Percentiles rank a stretch among this genome's conserved stretches.
Evolutionary conservation across 2,888 invertebrate species (phyloP).

Genomic region (Alentia gelatinosa): DNA sequence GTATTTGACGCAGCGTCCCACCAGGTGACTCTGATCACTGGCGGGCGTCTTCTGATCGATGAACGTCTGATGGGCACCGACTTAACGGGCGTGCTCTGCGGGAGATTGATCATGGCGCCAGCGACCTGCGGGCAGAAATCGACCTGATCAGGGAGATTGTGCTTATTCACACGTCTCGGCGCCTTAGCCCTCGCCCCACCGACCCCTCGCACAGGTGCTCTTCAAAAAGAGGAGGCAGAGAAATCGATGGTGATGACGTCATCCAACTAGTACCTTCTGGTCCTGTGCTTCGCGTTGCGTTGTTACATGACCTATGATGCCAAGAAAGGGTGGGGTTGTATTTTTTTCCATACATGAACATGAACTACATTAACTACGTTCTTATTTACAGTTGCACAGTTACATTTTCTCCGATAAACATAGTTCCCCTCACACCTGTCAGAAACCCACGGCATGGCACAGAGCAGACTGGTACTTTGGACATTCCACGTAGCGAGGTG

Average conservation of each 20-base stretch:
- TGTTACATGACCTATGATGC: background rate
- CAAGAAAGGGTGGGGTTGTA: background rate
- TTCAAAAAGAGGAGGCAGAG: background rate
- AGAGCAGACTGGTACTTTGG: too few relatives aligned
- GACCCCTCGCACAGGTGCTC: background rate
- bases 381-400: too few relatives aligned
- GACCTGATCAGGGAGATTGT: slow-evolving; percentile 33
- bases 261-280: background rate
- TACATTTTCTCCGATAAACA: too few relatives aligned
- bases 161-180: background rate
- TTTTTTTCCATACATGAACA: background rate
- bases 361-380: too few relatives aligned
- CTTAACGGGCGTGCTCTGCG: background rate
- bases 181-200: background rate
- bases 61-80: background rate
- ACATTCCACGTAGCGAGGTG: too few relatives aligned
- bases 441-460: too few relatives aligned
- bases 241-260: background rate
- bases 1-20: background rate
- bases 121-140: slow-evolving; percentile 13
- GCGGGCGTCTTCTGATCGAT: background rate
- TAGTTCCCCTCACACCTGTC: too few relatives aligned
- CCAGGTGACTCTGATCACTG: slow-evolving; percentile 17
- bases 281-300: background rate
- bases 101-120: background rate